Conservation (phyloP, 2,113 vertebrate genomes). For the Mirza zaza region DNA sequence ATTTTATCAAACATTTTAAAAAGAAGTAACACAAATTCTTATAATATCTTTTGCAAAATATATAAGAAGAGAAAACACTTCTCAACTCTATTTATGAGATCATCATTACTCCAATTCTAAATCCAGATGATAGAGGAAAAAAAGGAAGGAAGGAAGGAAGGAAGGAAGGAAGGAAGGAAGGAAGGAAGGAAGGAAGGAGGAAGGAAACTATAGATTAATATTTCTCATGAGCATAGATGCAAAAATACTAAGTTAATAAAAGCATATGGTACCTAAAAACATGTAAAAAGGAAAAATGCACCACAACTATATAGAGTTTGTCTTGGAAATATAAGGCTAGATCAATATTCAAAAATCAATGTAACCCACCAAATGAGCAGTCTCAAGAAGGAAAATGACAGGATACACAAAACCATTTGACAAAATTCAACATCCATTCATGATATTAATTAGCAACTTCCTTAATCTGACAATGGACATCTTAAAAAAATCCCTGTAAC, state of each 20-base stretch:
- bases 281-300: not conserved
- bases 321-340: not conserved
- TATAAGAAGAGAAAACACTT: not conserved
- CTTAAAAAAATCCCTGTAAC: not conserved
- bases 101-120: not conserved
- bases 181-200: rapidly evolving
- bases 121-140: not conserved
- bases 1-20: not conserved
- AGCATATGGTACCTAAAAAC: not conserved
- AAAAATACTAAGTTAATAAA: not conserved
- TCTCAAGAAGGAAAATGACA: not conserved
- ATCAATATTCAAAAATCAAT: not conserved
- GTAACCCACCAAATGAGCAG: not conserved
- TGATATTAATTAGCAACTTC: not conserved
- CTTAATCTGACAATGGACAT: not conserved
- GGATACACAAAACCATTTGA: not conserved
- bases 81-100: not conserved
- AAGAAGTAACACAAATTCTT: not conserved
- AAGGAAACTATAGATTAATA: not conserved
- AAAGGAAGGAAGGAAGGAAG: not conserved
- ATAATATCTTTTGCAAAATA: not conserved
- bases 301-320: not conserved
- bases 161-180: not conserved
- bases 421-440: not conserved
- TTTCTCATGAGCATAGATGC: not conserved